Evolutionary conservation across 1,140 invertebrate species (phyloP).

Genomic region (Neotoxoptera formosana): DNA sequence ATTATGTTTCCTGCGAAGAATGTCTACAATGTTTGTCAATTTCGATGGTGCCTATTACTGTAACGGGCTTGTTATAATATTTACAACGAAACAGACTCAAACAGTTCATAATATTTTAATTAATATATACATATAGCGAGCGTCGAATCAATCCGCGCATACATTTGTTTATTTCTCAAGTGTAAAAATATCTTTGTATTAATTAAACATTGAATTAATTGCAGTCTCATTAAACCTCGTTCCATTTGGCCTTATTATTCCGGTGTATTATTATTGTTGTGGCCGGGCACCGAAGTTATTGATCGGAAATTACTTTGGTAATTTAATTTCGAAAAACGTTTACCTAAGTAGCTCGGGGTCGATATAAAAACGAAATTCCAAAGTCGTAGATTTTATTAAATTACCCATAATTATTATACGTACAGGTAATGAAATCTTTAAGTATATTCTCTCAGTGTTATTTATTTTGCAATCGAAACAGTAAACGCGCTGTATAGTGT

Average conservation of each 20-base stretch:
- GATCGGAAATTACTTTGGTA: conserved; percentile 13
- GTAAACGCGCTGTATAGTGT: neutral
- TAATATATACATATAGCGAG: neutral
- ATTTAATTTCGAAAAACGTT: conserved; percentile 29
- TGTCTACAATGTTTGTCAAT: neutral
- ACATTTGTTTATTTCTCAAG: neutral
- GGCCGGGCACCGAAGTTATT: neutral
- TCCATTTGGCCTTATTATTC: neutral
- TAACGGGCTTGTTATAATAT: neutral
- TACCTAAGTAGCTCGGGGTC: neutral
- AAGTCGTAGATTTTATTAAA: neutral
- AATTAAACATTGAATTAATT: neutral
- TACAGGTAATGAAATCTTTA: neutral
- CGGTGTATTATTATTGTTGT: neutral
- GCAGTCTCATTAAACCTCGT: neutral
- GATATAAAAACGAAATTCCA: neutral
- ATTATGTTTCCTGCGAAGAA: neutral
- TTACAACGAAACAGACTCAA: neutral
- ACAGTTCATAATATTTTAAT: neutral
- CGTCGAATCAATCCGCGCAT: neutral
- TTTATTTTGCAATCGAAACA: neutral
- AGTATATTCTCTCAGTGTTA: neutral
- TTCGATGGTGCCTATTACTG: neutral
- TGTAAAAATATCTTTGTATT: neutral
- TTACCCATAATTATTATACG: neutral